phyloP scores from a whole-genome alignment of 1,140 invertebrate genomes.

The Elysia chlorotica region DNA sequence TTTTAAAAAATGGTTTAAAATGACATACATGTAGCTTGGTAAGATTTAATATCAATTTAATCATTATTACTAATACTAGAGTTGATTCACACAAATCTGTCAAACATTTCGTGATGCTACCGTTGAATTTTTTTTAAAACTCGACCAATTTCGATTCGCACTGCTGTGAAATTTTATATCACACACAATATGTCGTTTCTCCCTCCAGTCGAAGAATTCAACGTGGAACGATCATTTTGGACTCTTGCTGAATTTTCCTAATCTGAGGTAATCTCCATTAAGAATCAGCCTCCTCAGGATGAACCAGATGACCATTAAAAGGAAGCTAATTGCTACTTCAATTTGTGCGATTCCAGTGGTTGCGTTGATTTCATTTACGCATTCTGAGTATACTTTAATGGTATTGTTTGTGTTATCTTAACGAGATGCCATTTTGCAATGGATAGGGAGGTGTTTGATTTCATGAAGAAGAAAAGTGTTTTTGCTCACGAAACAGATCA shows the following conservation, averaged over 20 bases:
- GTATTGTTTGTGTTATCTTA: background rate
- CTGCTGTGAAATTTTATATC: too few species aligned
- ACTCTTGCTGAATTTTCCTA: too few species aligned
- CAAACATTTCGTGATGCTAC: too few species aligned
- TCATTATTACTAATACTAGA: too few species aligned
- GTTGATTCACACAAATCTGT: too few species aligned
- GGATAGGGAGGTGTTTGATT: background rate
- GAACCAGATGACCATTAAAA: background rate
- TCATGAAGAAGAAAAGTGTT: background rate
- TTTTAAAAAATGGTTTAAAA: background rate
- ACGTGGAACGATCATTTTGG: too few species aligned
- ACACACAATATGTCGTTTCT: too few species aligned
- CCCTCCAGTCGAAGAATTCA: too few species aligned
- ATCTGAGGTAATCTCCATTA: too few species aligned
- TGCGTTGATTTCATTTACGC: background rate
- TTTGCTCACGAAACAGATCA: background rate
- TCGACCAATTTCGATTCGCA: background rate
- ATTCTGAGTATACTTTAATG: background rate
- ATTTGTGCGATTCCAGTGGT: background rate
- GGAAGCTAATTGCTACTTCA: background rate
- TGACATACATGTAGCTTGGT: background rate
- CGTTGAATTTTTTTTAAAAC: background rate
- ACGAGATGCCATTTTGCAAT: too few species aligned
- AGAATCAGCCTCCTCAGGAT: too few species aligned
- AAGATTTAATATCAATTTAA: too few species aligned